Evolutionary conservation across 2,888 invertebrate genomes (phyloP).

Genomic region (Gastracanthus pulcherrimus): DNA sequence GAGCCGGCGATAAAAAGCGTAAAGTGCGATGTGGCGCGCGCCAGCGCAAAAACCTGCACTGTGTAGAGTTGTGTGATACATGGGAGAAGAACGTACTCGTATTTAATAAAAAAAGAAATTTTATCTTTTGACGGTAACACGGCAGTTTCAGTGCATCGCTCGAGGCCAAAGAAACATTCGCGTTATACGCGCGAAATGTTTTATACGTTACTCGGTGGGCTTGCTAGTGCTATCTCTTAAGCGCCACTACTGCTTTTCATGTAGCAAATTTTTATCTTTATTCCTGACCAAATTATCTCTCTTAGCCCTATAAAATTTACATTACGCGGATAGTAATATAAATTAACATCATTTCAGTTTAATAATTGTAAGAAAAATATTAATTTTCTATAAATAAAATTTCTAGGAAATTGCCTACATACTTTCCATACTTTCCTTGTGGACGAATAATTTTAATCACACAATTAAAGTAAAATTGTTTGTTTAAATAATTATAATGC

Average conservation of each 20-base stretch:
- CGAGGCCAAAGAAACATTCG: slow-evolving; percentile 21
- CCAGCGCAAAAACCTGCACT: neutral
- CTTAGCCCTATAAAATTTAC: neutral
- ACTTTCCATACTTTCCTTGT: too few relatives aligned
- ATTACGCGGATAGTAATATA: neutral
- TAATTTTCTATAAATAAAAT: too few relatives aligned
- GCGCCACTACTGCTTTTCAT: neutral
- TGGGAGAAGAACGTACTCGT: neutral
- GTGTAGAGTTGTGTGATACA: slow-evolving; percentile 1
- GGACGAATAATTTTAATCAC: too few relatives aligned
- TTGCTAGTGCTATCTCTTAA: neutral
- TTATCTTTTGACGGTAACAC: slow-evolving; percentile 35
- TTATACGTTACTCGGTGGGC: neutral
- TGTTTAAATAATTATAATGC: too few relatives aligned
- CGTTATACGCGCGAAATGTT: neutral
- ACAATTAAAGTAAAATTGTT: too few relatives aligned
- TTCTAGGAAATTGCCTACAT: too few relatives aligned
- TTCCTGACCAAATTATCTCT: neutral
- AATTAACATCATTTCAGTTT: neutral
- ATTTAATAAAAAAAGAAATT: slow-evolving; percentile 3
- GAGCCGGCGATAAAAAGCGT: slow-evolving; percentile 18
- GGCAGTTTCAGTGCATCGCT: slow-evolving; percentile 17
- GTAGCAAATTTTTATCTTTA: neutral
- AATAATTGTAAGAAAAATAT: too few relatives aligned
- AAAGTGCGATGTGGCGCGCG: neutral